Percentiles rank a stretch among this genome's conserved stretches.
phyloP scores from a whole-genome alignment of 1,140 invertebrate species.

The Amphibalanus amphitrite region DNA sequence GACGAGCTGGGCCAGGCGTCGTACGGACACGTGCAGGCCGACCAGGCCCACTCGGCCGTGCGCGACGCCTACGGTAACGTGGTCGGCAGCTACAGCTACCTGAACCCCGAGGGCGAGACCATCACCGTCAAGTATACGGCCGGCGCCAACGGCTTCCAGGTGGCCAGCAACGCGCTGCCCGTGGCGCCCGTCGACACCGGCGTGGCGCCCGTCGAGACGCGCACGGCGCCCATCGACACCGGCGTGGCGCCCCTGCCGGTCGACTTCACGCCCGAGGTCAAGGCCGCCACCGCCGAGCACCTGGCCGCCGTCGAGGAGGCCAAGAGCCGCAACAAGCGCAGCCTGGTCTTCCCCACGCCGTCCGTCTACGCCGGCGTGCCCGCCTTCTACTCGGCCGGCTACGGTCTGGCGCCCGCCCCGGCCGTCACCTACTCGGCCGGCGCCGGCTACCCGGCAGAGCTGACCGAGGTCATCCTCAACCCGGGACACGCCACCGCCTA shows the following conservation, averaged over 20 bases:
- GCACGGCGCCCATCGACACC: constrained; percentile 20
- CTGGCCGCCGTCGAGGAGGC: constrained; percentile 11
- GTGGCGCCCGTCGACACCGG: constrained; percentile 9
- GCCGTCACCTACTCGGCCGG: constrained; percentile 18
- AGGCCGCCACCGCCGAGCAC: constrained; percentile 12
- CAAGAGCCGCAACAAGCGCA: constrained; percentile 3
- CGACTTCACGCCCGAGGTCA: constrained; percentile 8
- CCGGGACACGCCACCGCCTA: constrained; percentile 27
- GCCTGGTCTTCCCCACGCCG: not conserved
- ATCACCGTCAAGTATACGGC: constrained; percentile 10
- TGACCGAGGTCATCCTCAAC: constrained; percentile 28
- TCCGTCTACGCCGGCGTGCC: not conserved
- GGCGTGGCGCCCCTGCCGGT: constrained; percentile 8
- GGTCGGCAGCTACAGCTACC: constrained; percentile 10
- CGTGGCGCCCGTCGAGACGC: constrained; percentile 13
- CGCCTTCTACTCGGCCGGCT: not conserved
- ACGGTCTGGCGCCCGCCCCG: constrained; percentile 8
- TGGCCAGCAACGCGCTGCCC: constrained; percentile 13
- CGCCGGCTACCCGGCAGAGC: constrained; percentile 23
- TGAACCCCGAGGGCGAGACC: constrained; percentile 8
- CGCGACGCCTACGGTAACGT: constrained; percentile 11
- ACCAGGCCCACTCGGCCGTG: constrained; percentile 12
- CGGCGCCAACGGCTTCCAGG: constrained; percentile 13
- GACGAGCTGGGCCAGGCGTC: constrained; percentile 27
- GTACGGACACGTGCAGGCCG: constrained; percentile 15